A percentile compares a stretch with the other conserved stretches of the same genome.
phyloP scores from a whole-genome alignment of 2,797 vertebrate genomes.

The Darevskia mixta region DNA sequence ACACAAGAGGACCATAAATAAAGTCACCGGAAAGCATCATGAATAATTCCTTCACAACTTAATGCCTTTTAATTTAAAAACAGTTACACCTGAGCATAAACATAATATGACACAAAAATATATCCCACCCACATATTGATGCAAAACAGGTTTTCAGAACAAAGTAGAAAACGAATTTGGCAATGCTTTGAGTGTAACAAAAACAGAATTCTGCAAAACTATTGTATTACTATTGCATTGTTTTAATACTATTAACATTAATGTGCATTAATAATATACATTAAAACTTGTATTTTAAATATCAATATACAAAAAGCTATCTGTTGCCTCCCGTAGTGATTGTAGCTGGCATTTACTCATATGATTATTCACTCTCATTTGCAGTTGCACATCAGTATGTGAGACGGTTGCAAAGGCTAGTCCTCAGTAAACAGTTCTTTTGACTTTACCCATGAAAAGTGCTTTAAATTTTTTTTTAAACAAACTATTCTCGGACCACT shows the following conservation, averaged over 20 bases:
- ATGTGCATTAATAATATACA: slow-evolving; percentile 32
- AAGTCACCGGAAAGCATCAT: slow-evolving; percentile 44
- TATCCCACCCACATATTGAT: slow-evolving; percentile 51
- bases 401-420: slow-evolving; percentile 35
- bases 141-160: slow-evolving; percentile 60
- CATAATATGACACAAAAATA: slow-evolving; percentile 52
- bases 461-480: neutral
- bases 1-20: slow-evolving; percentile 38
- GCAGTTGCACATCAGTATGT: neutral
- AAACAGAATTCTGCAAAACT: slow-evolving; percentile 55
- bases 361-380: slow-evolving; percentile 32
- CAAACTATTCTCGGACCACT: neutral
- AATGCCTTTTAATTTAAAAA: slow-evolving; percentile 68
- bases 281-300: slow-evolving; percentile 52
- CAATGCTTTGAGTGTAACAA: slow-evolving; percentile 51
- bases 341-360: slow-evolving; percentile 11
- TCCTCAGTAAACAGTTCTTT: neutral
- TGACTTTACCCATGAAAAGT: neutral
- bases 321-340: slow-evolving; percentile 44
- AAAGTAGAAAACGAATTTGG: slow-evolving; percentile 55
- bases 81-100: slow-evolving; percentile 49
- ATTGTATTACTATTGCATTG: slow-evolving; percentile 25
- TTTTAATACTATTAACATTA: neutral
- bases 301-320: slow-evolving; percentile 36
- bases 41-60: slow-evolving; percentile 62